Evolutionary conservation across 2,888 invertebrate species (phyloP), one percentile per base, ranked within the genome.

Genomic region (Eupelmus urozonus): DNA sequence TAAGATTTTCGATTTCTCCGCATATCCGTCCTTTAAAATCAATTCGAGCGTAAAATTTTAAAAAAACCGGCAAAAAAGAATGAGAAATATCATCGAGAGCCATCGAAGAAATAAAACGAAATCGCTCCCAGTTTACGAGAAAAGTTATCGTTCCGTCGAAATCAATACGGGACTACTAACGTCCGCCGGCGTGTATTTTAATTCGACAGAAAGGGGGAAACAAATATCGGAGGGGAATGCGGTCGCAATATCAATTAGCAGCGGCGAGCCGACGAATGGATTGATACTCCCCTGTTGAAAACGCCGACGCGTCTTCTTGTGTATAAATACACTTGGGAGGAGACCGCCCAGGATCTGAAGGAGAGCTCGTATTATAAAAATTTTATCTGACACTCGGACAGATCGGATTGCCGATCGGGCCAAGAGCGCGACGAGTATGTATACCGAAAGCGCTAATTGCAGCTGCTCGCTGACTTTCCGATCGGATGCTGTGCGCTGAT

Each of bases 381-480:
- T 72, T 71, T 79, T 76, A 76, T 69, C 62, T 67, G 78, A 73
- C 78, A 78, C 66, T 66, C 55, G 45, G 53, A 57, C 65, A 13
- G 60, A 71, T 72, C 76, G 53, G 78, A 84, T 81, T 83, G 84
- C 80, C 84, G 82, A 85, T 83, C 82, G 81, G 81, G 62, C 59
- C n/a, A n/a, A n/a, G n/a, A n/a, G n/a, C 11, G 66, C 62, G 65
- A 34, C 82, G 81, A 84, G 85, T 82, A n/a, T n/a, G n/a, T 11
- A n/a, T 7, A 84, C 83, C 82, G 80, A 83, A 84, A 78, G 13
- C 82, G 75, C 84, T 84, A 85, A 85, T 84, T 84, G 82, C 83
- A 62, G 63, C 78, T 65, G 74, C 65, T 18, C 25, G 53, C 25
- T 9, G 20, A 13, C 49, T 29, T 27, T 13, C 9, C 2, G 51